A percentile compares a stretch with the other conserved stretches of the same genome.
Conservation (phyloP, 2,888 invertebrate species). For the Andrena minutula region DNA sequence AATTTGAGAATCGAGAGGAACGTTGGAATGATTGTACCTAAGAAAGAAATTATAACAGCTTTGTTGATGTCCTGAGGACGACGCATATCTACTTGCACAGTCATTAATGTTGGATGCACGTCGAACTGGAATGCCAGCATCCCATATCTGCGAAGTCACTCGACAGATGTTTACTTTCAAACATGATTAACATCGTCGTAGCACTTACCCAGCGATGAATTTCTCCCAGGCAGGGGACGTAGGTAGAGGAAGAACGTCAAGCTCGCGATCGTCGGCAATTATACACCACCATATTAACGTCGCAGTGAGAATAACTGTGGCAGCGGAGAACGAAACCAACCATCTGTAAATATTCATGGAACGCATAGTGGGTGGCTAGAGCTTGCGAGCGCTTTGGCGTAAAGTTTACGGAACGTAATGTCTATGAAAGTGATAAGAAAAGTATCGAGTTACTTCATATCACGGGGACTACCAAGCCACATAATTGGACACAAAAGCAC, state of each 20-base stretch:
- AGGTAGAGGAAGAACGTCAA: slow-evolving; percentile 82
- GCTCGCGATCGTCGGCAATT: slow-evolving; percentile 75
- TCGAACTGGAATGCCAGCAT: slow-evolving; percentile 88
- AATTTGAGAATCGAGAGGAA: neutral
- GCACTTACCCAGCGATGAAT: slow-evolving; percentile 80
- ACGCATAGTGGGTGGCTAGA: neutral
- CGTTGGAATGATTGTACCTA: slow-evolving; percentile 83
- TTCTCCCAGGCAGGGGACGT: slow-evolving; percentile 84
- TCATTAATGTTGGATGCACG: slow-evolving; percentile 93
- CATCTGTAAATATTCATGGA: slow-evolving; percentile 85
- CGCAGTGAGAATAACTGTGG: slow-evolving; percentile 89
- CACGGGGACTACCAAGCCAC: slow-evolving; percentile 96
- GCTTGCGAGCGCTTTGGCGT: neutral
- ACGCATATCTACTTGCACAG: slow-evolving; percentile 96
- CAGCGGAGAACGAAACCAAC: slow-evolving; percentile 88
- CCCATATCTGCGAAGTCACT: slow-evolving; percentile 80
- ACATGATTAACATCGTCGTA: neutral
- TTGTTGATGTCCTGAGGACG: slow-evolving; percentile 90
- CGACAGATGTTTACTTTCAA: neutral
- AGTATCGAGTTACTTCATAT: slow-evolving; percentile 91
- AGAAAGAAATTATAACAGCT: slow-evolving; percentile 90
- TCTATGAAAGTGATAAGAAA: slow-evolving; percentile 21
- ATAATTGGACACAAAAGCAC: slow-evolving; percentile 91
- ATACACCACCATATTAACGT: slow-evolving; percentile 89
- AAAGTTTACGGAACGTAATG: slow-evolving; percentile 9